Base-by-base conservation (phyloP, 2,888 invertebrate species). In the Heteromyza rotundicornis region DNA sequence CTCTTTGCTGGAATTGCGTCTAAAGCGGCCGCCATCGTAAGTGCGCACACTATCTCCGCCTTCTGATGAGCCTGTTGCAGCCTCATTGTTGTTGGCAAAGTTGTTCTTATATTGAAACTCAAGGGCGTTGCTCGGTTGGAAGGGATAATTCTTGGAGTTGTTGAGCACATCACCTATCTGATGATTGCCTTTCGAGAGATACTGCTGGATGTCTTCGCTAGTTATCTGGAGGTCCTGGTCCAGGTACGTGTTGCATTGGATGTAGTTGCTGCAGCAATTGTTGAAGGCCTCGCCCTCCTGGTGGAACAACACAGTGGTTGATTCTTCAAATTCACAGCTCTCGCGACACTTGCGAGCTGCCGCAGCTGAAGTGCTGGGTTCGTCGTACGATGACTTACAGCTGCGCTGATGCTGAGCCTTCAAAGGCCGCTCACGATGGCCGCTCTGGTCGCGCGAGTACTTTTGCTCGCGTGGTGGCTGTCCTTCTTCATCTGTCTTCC, bases 51-150 rank as follows among this genome's bases (percentile, higher is more conserved):
- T 72, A 40, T 74, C 76, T 1, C 67, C 74, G 0, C 76, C 73
- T 50, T 76, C 74, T 54, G 71, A 75, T 16, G 76, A 74, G 20
- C 74, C 75, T 2, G 79, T 76, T 56, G 19, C 44, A 61, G 63
- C 59, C 58, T 64, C 64, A 56, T 69, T 70, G 53, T 75, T 76
- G 54, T 75, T 75, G 63, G 80, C 78, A 64, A 82, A 82, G 64
- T 83, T 82, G 60, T 82, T 82, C 67, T 82, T 83, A 64, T 82
- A 83, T 68, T 82, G 82, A 49, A 82, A 82, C 69, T 83, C 82
- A 52, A 82, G 67, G 1, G 81, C 80, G 52, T 80, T 82, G 68
- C 79, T 78, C 1, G 83, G 82, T 64, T 82, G 82, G 61, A 82
- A 82, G 7, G 82, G 82, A 65, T 82, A 82, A 63, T 75, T 82